phyloP scores from a whole-genome alignment of 2,797 vertebrate genomes.

The Cryptoblepharus egeriae region DNA sequence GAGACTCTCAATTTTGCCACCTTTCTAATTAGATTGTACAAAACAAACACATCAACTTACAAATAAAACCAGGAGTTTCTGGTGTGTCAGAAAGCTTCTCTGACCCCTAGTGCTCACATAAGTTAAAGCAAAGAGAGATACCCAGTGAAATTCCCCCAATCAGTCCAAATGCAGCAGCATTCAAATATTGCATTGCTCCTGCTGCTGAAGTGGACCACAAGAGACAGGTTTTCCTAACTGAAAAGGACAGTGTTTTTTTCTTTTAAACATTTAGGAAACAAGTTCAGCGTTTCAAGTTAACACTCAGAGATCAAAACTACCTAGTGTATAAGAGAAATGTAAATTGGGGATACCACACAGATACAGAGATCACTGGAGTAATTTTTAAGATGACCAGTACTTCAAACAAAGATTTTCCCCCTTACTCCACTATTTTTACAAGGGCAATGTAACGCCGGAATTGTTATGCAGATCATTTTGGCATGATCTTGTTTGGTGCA shows the following conservation, averaged over 20 bases:
- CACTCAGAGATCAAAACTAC: neutral
- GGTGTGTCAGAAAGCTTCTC: neutral
- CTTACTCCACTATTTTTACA: slow-evolving; percentile 16
- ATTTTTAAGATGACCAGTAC: slow-evolving; percentile 45
- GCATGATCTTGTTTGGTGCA: slow-evolving; percentile 15
- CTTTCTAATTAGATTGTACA: slow-evolving; percentile 5
- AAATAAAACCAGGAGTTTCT: neutral
- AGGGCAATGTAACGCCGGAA: slow-evolving; percentile 12
- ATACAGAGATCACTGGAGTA: slow-evolving; percentile 50
- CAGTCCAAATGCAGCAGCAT: neutral
- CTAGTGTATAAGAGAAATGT: neutral
- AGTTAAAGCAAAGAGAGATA: neutral
- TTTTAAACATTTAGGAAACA: neutral
- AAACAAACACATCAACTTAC: slow-evolving; percentile 16
- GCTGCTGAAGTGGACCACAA: neutral
- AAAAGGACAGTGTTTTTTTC: fast-evolving
- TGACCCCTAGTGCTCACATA: slow-evolving; percentile 25
- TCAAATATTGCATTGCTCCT: neutral
- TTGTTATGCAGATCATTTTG: neutral
- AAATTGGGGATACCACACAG: neutral
- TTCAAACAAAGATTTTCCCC: slow-evolving; percentile 34
- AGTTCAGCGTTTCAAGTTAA: neutral
- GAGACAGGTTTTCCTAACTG: neutral
- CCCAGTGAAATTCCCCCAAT: neutral
- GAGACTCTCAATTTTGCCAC: neutral